Evolutionary conservation across 2,888 invertebrate genomes (phyloP), one percentile per base, ranked within the genome.

Genomic region (Caenorhabditis zanzibari): DNA sequence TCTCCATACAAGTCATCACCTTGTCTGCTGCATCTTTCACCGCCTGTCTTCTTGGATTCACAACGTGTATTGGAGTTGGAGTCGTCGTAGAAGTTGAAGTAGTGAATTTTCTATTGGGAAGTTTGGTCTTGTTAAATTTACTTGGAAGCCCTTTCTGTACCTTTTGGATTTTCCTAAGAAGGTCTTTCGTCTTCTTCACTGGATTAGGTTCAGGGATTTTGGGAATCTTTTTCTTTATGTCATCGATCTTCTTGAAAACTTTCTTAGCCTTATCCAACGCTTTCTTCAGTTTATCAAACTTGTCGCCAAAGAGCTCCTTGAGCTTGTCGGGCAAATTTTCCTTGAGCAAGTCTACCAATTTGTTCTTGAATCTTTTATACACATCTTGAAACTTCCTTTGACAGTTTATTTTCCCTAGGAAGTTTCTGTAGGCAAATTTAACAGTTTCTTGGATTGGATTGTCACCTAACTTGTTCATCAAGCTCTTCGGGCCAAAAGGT

Each of bases 251-350:
- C 12, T 59, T 38, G 12, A 59, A 12, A 7, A 59, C 10, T 12
- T 59, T 19, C 6, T 59, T 59, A 9, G 35, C 59, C 22, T 59
- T 59, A 22, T 59, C 38, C 22, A 59, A 0, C 12, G 59, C 22
- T 22, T 59, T 59, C 32, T 59, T 59, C 0, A 59, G 22, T 7
- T 59, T 59, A 5, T 59, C 59, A 10, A 59, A 59, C 59, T 59
- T 59, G 7, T 38, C 59, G 2, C 59, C 59, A 12, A 59, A 59
- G 38, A 59, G 22, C 16, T 59, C 32, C 38, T 59, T 59, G 6
- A 59, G 22, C 12, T 10, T 19, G 0, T 38, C 59, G 9, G 59
- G 59, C 2, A 59, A 4, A n/a, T 59, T 12, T 10, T 6, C 22
- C 38, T 59, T 59, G 12, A 59, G 19, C 19, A 59, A 12, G 5